Base-by-base conservation (phyloP, 2,888 invertebrate genomes). In the Thelaira solivaga region DNA sequence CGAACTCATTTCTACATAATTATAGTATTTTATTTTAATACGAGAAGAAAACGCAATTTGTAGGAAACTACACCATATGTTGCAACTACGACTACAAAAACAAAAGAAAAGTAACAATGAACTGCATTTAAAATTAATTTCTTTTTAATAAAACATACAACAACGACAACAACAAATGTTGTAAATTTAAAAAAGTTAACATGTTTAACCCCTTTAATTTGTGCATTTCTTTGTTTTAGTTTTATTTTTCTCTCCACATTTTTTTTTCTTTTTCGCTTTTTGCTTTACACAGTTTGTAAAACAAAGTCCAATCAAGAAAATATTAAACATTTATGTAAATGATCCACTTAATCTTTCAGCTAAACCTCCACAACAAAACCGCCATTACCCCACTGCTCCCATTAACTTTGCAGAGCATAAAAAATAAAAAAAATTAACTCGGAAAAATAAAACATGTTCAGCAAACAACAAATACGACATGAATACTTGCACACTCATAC, bases 251-350 rank as follows among this genome's bases (percentile, higher is more conserved):
- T 22, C 45, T 18, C 45, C 31, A 31, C 5, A 7, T 5, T 41
- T 13, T 1, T 29, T 29, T 29, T 22, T 11, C 8, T 11, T 7
- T 53, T 22, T 22, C 11, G 18, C 8, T 26, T 47, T 4, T 13
- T 22, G n/a, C n/a, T n/a, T n/a, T n/a, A n/a, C n/a, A n/a, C n/a
- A 26, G n/a, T 43, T 61, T 36, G 13, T n/a, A 34, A 72, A 65
- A 31, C 64, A 68, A 64, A 69, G 72, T 72, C 65, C 76, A 76
- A 76, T 76, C 76, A 72, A 72, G 76, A 72, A 72, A 59, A 76
- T 76, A 76, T 76, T 76, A 76, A 72, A 76, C 65, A 72, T 76
- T 76, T 78, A 78, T 78, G 77, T 69, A 78, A 78, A 78, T 78
- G 73, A 78, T 78, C 77, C 77, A 78, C 77, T 78, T 78, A 78